Evolutionary conservation across 2,113 vertebrate species (phyloP).

Genomic region (Plestiodon gilberti): DNA sequence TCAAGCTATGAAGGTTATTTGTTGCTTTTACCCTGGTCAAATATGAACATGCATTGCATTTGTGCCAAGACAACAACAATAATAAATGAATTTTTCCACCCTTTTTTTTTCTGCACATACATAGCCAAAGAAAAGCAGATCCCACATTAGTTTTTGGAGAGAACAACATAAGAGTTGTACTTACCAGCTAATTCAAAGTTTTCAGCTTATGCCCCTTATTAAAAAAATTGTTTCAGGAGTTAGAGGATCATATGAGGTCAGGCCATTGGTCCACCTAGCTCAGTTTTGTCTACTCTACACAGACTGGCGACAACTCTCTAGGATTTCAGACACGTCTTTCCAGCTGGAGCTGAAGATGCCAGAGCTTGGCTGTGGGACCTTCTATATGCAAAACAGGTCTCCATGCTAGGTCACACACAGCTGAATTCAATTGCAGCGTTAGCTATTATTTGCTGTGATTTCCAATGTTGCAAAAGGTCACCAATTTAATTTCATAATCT

Average conservation of each 20-base stretch:
- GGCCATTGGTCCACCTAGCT: too few species aligned
- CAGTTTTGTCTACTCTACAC: too few species aligned
- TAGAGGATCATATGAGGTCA: neutral
- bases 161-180: too few species aligned
- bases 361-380: too few species aligned
- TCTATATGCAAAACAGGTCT: too few species aligned
- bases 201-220: neutral
- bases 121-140: neutral
- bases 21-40: fast-evolving
- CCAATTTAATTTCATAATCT: neutral
- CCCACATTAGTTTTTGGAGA: neutral
- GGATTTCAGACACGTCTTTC: too few species aligned
- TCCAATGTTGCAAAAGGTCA: constrained; percentile 26
- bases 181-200: neutral
- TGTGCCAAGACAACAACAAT: constrained; percentile 1
- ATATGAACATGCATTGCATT: constrained; percentile 24
- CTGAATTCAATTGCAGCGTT: constrained; percentile 23
- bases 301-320: too few species aligned
- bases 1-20: neutral
- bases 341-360: too few species aligned
- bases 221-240: constrained; percentile 5
- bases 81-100: constrained; percentile 2
- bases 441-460: constrained; percentile 46
- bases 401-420: neutral
- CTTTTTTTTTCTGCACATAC: neutral